A percentile compares a stretch with the other conserved stretches of the same genome.
Conservation (phyloP, 2,113 vertebrate species). For the human region DNA sequence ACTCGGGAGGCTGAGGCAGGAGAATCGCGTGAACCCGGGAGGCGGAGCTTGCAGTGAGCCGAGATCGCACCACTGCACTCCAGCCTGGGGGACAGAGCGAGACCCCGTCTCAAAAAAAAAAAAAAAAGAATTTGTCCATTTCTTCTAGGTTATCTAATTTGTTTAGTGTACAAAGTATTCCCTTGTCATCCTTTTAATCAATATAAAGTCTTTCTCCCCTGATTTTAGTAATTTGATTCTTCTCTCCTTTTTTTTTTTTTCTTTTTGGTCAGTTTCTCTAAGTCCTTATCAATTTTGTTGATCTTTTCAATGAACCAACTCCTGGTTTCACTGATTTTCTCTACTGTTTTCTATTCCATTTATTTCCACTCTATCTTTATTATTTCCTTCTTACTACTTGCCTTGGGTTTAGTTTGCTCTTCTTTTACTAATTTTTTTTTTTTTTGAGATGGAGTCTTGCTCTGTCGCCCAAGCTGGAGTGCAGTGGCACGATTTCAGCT, state of each 20-base stretch:
- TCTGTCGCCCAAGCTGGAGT: too few species aligned
- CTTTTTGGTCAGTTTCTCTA: not conserved
- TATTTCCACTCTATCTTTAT: not conserved
- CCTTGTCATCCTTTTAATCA: not conserved
- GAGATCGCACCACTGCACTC: too few species aligned
- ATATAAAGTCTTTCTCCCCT: not conserved
- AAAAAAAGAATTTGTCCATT: not conserved
- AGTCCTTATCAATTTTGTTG: not conserved
- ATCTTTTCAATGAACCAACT: not conserved
- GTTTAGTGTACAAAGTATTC: not conserved
- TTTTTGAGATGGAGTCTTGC: too few species aligned
- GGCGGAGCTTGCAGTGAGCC: too few species aligned
- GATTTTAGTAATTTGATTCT: not conserved
- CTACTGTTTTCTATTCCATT: not conserved
- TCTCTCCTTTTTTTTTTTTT: not conserved
- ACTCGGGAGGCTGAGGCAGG: too few species aligned
- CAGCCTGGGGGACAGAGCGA: too few species aligned
- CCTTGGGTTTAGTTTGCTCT: not conserved
- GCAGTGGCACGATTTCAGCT: too few species aligned
- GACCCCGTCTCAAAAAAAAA: too few species aligned
- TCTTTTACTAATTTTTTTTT: not conserved
- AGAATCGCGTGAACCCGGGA: fast-evolving
- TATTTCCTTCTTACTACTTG: not conserved
- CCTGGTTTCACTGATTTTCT: not conserved
- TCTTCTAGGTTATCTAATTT: not conserved